phyloP scores from a whole-genome alignment of 2,797 vertebrate species.

The Ptychobarbus kaznakovi region DNA sequence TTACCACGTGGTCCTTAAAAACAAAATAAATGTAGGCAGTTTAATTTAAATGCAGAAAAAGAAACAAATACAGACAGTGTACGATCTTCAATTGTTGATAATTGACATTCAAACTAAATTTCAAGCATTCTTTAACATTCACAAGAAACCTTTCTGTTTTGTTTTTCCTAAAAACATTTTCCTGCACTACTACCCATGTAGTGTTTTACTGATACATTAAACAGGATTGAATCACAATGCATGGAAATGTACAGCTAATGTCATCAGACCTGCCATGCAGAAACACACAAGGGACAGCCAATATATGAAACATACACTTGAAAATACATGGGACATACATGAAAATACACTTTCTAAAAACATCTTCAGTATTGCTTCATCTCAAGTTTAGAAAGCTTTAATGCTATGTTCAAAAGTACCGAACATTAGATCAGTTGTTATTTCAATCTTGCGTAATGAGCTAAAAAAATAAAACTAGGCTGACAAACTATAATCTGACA shows the following conservation, averaged over 20 bases:
- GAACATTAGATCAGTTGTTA: constrained; percentile 25
- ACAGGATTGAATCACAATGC: constrained; percentile 9
- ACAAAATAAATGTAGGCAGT: background rate
- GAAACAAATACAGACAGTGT: background rate
- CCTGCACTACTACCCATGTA: background rate
- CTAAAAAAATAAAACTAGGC: background rate
- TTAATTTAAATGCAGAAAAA: background rate
- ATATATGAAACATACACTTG: background rate
- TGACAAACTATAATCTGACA: background rate
- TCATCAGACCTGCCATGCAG: constrained; percentile 36
- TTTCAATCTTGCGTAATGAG: background rate
- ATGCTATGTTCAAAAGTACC: constrained; percentile 35
- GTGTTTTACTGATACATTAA: constrained; percentile 15
- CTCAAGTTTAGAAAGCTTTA: constrained; percentile 32
- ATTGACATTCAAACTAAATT: constrained; percentile 25
- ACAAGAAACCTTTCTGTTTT: background rate
- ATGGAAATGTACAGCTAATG: constrained; percentile 26
- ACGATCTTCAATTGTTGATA: background rate
- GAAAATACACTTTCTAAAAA: constrained; percentile 38
- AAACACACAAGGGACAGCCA: constrained; percentile 15
- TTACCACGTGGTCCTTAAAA: background rate
- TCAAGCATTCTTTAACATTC: constrained; percentile 20
- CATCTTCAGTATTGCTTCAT: constrained; percentile 59
- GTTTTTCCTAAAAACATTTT: constrained; percentile 11
- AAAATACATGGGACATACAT: background rate